Conservation (phyloP, 2,797 vertebrate species). For the Bovichtus variegatus region DNA sequence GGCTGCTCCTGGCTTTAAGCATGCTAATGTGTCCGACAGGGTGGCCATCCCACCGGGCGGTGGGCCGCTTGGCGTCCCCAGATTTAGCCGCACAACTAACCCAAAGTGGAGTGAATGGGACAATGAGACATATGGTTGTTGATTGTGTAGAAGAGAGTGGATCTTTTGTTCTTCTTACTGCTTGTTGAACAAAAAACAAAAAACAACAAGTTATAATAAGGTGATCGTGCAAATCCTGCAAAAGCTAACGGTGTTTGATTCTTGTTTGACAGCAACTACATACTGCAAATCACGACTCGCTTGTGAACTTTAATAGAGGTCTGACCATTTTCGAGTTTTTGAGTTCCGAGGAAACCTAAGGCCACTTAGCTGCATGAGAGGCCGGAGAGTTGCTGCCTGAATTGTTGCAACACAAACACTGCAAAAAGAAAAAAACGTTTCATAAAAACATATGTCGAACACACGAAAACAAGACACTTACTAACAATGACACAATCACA, state of each 20-base stretch:
- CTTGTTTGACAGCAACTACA: not conserved
- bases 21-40: conserved; percentile 55
- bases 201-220: not conserved
- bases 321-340: not conserved
- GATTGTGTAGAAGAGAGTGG: not conserved
- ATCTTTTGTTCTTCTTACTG: not conserved
- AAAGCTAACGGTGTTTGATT: not conserved
- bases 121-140: conserved; percentile 21
- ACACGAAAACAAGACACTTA: not conserved
- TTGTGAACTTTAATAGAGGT: not conserved
- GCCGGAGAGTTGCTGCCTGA: conserved; percentile 5
- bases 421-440: not conserved
- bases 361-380: not conserved
- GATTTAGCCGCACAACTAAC: conserved; percentile 20
- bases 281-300: not conserved
- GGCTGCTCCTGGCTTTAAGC: conserved; percentile 29
- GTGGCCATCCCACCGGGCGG: conserved; percentile 51
- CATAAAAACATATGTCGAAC: conserved; percentile 6
- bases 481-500: not conserved
- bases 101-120: conserved; percentile 1
- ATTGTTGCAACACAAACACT: conserved; percentile 6
- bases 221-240: not conserved
- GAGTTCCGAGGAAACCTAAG: not conserved
- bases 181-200: not conserved
- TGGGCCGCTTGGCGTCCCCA: conserved; percentile 17